phyloP scores from a whole-genome alignment of 2,797 vertebrate genomes.

The Peromyscus aztecus region DNA sequence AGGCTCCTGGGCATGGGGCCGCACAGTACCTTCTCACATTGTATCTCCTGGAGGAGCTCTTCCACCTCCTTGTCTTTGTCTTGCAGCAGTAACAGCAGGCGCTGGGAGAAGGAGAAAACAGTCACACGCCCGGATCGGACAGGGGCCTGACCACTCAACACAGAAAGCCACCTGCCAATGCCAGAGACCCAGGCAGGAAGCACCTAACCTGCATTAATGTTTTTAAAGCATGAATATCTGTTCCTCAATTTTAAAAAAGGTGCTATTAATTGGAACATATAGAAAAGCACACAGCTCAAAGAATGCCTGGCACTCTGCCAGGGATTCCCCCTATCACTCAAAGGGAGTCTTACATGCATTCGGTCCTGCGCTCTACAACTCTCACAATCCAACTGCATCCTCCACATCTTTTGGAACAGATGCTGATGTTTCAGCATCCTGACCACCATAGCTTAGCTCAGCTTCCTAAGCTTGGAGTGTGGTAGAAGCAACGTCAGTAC shows the following conservation, averaged over 20 bases:
- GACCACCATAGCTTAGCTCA: not conserved
- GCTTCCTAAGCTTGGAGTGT: not conserved
- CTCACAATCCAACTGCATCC: not conserved
- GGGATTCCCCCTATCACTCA: not conserved
- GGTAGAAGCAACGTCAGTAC: accelerated
- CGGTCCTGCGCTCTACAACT: not conserved
- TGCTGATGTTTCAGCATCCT: not conserved
- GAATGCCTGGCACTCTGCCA: not conserved
- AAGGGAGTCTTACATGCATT: not conserved
- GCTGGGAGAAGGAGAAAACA: conserved; percentile 85
- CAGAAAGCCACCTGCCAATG: not conserved
- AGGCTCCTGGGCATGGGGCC: not conserved
- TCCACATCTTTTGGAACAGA: not conserved
- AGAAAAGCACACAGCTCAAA: conserved; percentile 35
- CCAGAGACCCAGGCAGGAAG: not conserved
- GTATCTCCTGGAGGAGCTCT: conserved; percentile 89
- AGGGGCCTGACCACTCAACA: not conserved
- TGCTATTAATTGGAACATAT: not conserved
- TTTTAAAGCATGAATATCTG: not conserved
- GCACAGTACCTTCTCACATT: conserved; percentile 92
- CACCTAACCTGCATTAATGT: not conserved
- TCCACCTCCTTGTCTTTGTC: conserved; percentile 92
- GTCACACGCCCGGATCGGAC: not conserved
- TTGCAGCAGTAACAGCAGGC: conserved; percentile 91
- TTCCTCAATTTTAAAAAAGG: not conserved